Evolutionary conservation across 1,140 invertebrate species (phyloP).

Genomic region (Aleiodes sp.): DNA sequence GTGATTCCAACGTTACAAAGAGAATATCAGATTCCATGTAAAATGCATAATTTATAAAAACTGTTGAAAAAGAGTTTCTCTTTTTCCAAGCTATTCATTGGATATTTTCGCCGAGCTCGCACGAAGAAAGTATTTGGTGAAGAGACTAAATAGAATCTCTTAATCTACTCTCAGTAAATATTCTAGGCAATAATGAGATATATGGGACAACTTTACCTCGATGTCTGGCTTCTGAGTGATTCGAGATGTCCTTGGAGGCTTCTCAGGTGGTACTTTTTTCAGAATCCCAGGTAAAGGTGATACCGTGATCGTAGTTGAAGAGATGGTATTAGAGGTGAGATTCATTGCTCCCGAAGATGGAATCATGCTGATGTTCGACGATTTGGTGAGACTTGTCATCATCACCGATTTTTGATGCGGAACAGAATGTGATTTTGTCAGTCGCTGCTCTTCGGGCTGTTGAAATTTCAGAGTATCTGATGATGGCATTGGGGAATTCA

Average conservation of each 20-base stretch:
- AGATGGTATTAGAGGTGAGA: conserved; percentile 15
- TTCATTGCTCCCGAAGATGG: conserved; percentile 35
- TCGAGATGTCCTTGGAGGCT: conserved; percentile 63
- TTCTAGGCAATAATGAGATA: neutral
- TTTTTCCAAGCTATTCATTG: no score
- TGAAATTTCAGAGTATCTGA: conserved; percentile 58
- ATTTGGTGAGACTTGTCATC: conserved; percentile 36
- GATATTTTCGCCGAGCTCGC: no score
- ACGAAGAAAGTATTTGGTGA: no score
- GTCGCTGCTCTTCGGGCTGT: conserved; percentile 47
- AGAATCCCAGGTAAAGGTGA: conserved; percentile 57
- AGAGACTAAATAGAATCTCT: no score
- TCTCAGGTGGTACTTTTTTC: conserved; percentile 64
- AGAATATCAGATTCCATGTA: no score
- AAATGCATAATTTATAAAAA: no score
- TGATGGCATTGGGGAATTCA: conserved; percentile 55
- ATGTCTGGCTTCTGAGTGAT: conserved; percentile 61
- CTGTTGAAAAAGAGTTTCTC: no score
- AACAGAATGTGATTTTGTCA: conserved; percentile 56
- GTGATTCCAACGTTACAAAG: no score
- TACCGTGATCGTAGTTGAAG: conserved; percentile 13
- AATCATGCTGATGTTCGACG: conserved; percentile 44
- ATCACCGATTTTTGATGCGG: conserved; percentile 41
- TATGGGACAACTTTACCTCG: conserved; percentile 60
- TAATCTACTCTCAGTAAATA: no score